phyloP scores from a whole-genome alignment of 2,888 invertebrate genomes.

The Melangyna quadrimaculata region DNA sequence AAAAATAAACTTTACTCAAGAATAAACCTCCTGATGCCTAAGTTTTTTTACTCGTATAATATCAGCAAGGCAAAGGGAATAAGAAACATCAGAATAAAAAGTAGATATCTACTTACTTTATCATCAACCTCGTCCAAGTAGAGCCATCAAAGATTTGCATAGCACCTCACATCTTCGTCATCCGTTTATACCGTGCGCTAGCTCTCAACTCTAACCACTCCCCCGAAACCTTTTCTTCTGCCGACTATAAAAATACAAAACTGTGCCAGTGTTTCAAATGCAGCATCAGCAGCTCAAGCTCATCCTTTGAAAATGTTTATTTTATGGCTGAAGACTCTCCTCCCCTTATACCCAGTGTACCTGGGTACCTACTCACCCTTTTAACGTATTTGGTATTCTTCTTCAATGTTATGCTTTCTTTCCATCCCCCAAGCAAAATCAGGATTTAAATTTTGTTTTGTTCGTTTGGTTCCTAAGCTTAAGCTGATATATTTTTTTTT shows the following conservation, averaged over 20 bases:
- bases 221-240: constrained; percentile 1
- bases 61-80: constrained; percentile 29
- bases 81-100: constrained; percentile 23
- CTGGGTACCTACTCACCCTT: constrained; percentile 43
- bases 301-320: constrained; percentile 67
- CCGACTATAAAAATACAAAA: constrained; percentile 54
- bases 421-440: constrained; percentile 47
- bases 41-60: constrained; percentile 21
- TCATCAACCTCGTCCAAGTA: constrained; percentile 37
- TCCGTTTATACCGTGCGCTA: constrained; percentile 15
- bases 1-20: background rate
- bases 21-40: constrained; percentile 27
- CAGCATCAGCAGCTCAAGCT: constrained; percentile 35
- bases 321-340: constrained; percentile 31
- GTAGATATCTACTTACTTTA: constrained; percentile 31
- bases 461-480: constrained; percentile 35
- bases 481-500: constrained; percentile 21
- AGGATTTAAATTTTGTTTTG: constrained; percentile 55
- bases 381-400: constrained; percentile 54
- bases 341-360: background rate
- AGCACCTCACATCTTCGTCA: background rate
- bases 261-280: constrained; percentile 27
- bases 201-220: constrained; percentile 13
- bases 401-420: constrained; percentile 33
- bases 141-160: constrained; percentile 40